phyloP scores from a whole-genome alignment of 2,113 vertebrate genomes.

The Platichthys flesus region DNA sequence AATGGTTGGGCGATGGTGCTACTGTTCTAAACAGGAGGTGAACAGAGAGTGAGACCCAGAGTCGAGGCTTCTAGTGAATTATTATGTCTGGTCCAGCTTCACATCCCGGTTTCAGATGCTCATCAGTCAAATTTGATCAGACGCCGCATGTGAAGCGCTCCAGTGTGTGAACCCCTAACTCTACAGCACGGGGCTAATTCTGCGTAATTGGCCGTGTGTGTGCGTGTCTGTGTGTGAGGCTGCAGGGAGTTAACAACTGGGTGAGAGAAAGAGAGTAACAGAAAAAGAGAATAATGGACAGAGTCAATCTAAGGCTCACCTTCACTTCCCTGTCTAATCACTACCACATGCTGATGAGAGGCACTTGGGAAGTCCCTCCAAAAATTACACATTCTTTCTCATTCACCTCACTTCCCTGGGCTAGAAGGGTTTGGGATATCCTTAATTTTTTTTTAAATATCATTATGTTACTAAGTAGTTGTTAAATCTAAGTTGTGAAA shows the following conservation, averaged over 20 bases:
- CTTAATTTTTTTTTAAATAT: not conserved
- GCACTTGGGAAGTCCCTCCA: constrained; percentile 33
- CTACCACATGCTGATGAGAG: constrained; percentile 68
- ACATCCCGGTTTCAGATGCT: constrained; percentile 39
- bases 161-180: not conserved
- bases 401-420: constrained; percentile 41
- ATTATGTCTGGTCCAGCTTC: constrained; percentile 54
- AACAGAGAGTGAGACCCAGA: constrained; percentile 7
- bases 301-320: constrained; percentile 70
- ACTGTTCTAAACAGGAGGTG: constrained; percentile 19
- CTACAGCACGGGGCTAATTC: constrained; percentile 8
- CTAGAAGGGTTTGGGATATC: constrained; percentile 34
- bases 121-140: constrained; percentile 48
- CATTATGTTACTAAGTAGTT: constrained; percentile 1
- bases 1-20: constrained; percentile 31
- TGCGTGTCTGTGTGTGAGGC: constrained; percentile 12
- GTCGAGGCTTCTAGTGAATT: constrained; percentile 62
- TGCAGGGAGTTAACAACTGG: constrained; percentile 16
- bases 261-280: constrained; percentile 14
- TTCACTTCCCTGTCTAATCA: constrained; percentile 71
- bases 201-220: constrained; percentile 4
- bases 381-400: constrained; percentile 42
- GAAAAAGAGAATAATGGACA: constrained; percentile 29
- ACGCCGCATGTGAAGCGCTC: constrained; percentile 46
- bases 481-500: constrained; percentile 1